These are phyloP conservation scores for Venustoraphidia nigricollis DNA, from an alignment of 2,888 invertebrate genomes.

Conservation along the genomic window DNA sequence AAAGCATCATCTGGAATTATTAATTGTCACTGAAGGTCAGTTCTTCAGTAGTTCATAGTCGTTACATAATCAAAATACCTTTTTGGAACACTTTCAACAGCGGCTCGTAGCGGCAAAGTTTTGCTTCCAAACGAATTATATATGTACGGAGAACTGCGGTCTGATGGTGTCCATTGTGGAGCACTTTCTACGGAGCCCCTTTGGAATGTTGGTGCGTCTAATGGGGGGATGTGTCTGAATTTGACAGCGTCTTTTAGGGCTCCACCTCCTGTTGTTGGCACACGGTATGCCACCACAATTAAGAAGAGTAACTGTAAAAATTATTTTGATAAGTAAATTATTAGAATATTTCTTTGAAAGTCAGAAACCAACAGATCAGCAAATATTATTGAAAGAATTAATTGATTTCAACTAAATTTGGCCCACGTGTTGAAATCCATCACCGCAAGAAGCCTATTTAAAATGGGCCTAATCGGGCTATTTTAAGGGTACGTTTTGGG, in stretches of 20 bases:
- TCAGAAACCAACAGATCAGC: too few relatives aligned
- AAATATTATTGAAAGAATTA: too few relatives aligned
- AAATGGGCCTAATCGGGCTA: too few relatives aligned
- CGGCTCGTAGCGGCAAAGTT: slow-evolving; percentile 50
- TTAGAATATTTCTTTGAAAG: too few relatives aligned
- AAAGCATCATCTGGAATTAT: background rate
- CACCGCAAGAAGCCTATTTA: too few relatives aligned
- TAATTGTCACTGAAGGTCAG: background rate
- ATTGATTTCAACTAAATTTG: too few relatives aligned
- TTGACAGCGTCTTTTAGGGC: slow-evolving; percentile 12
- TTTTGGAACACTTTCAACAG: slow-evolving; percentile 58
- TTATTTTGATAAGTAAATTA: too few relatives aligned
- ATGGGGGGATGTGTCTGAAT: slow-evolving; percentile 19
- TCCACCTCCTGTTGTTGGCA: slow-evolving; percentile 19
- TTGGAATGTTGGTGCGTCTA: slow-evolving; percentile 23
- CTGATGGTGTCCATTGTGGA: slow-evolving; percentile 17
- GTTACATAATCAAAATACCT: slow-evolving; percentile 12
- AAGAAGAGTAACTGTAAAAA: too few relatives aligned
- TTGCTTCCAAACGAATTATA: slow-evolving; percentile 24
- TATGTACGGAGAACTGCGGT: slow-evolving; percentile 16
- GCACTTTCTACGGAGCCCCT: slow-evolving; percentile 29
- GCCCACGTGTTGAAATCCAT: too few relatives aligned
- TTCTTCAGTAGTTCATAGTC: too few relatives aligned
- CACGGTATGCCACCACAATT: too few relatives aligned
- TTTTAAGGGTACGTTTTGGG: too few relatives aligned